These are phyloP conservation scores for Heliconius ismenius DNA, from an alignment of 2,888 invertebrate genomes.

Conservation along the genomic window DNA sequence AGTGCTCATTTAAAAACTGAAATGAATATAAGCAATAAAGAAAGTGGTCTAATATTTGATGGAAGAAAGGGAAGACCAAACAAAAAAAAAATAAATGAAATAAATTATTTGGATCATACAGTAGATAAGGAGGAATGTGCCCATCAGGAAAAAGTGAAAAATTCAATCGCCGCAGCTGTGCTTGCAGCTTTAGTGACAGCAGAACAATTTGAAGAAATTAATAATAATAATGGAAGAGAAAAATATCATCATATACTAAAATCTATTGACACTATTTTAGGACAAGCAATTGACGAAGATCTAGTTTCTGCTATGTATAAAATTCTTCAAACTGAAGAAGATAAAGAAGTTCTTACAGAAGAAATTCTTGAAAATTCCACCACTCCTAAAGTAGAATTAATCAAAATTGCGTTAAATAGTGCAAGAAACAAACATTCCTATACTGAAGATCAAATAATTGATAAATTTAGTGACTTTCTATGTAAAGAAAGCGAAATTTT, in stretches of 20 bases:
- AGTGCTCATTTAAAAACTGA: slow-evolving; percentile 74
- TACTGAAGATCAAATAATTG: slow-evolving; percentile 82
- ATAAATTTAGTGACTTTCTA: slow-evolving; percentile 84
- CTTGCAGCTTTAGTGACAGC: slow-evolving; percentile 77
- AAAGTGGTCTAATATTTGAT: slow-evolving; percentile 53
- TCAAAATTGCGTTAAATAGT: slow-evolving; percentile 81
- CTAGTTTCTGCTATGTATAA: slow-evolving; percentile 76
- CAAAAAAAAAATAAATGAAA: slow-evolving; percentile 59
- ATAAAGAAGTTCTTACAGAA: slow-evolving; percentile 73
- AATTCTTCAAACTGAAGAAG: slow-evolving; percentile 77
- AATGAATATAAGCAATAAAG: slow-evolving; percentile 61
- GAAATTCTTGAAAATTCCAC: slow-evolving; percentile 77
- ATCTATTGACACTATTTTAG: slow-evolving; percentile 77
- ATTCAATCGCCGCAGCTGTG: slow-evolving; percentile 79
- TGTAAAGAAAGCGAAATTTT: slow-evolving; percentile 83
- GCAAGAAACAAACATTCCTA: slow-evolving; percentile 72
- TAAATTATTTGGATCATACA: slow-evolving; percentile 51
- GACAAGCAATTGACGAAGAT: slow-evolving; percentile 75
- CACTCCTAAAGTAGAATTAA: slow-evolving; percentile 84
- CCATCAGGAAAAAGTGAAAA: slow-evolving; percentile 78
- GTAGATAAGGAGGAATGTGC: slow-evolving; percentile 60
- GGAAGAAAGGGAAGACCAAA: slow-evolving; percentile 60
- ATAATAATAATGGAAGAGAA: slow-evolving; percentile 76
- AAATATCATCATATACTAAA: slow-evolving; percentile 77
- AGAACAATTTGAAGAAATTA: slow-evolving; percentile 76